phyloP scores from a whole-genome alignment of 2,888 invertebrate species.

The Hypercompe scribonia region DNA sequence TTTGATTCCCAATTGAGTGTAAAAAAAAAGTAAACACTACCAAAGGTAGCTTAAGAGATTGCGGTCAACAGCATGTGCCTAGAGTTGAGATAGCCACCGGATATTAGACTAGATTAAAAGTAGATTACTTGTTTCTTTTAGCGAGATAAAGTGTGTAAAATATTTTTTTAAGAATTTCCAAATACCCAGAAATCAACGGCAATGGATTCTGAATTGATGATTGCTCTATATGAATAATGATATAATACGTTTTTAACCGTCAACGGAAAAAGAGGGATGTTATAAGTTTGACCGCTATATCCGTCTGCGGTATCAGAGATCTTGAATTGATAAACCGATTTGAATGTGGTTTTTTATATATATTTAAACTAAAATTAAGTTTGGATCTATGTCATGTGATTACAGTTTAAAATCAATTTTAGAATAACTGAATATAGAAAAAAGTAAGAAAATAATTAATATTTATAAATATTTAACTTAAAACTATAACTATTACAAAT shows the following conservation, averaged over 20 bases:
- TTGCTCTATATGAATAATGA: neutral
- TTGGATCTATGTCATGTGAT: too few species aligned
- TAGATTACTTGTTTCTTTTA: conserved; percentile 4
- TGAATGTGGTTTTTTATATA: too few species aligned
- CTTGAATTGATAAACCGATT: too few species aligned
- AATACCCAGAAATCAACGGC: neutral
- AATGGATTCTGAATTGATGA: neutral
- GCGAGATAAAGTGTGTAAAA: neutral
- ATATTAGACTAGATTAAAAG: conserved; percentile 4
- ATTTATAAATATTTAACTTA: too few species aligned
- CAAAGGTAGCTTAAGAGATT: conserved; percentile 34
- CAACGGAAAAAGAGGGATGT: too few species aligned
- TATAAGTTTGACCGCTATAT: too few species aligned
- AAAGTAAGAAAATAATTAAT: too few species aligned
- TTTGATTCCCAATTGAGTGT: conserved; percentile 25
- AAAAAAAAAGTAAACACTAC: conserved; percentile 34
- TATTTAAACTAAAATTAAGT: too few species aligned
- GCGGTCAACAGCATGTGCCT: conserved; percentile 20
- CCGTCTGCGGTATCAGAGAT: too few species aligned
- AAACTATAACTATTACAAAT: too few species aligned
- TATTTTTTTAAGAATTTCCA: neutral
- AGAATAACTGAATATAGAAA: too few species aligned
- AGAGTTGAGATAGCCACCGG: conserved; percentile 35
- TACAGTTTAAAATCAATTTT: too few species aligned
- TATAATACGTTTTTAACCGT: neutral